A percentile compares a stretch with the other conserved stretches of the same genome.
Conservation (phyloP, 2,888 invertebrate genomes). For the Panopea generosa region DNA sequence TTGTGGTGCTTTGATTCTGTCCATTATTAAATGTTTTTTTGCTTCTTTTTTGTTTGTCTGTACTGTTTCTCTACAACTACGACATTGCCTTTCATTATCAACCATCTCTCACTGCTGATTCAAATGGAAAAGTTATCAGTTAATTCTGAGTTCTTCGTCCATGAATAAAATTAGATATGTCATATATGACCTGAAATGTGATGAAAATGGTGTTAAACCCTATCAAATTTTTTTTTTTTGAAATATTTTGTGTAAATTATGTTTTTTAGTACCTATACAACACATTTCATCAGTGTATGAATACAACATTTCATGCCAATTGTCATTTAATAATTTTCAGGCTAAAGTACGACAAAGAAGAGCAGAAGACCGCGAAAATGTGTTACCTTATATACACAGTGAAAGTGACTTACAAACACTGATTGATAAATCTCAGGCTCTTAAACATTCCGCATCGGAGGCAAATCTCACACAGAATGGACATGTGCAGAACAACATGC, state of each 20-base stretch:
- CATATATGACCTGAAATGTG: too few species aligned
- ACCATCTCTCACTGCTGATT: too few species aligned
- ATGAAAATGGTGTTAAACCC: too few species aligned
- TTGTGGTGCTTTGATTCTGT: too few species aligned
- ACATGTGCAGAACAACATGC: conserved; percentile 42
- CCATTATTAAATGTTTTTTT: too few species aligned
- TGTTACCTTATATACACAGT: conserved; percentile 87
- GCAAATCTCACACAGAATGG: conserved; percentile 58
- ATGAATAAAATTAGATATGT: too few species aligned
- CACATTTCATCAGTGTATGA: conserved; percentile 10
- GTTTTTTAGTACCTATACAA: not conserved
- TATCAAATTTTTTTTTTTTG: not conserved
- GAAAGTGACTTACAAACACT: conserved; percentile 55
- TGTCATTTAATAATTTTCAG: conserved; percentile 85
- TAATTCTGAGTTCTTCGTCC: not conserved
- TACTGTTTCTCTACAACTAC: too few species aligned
- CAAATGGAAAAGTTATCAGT: too few species aligned
- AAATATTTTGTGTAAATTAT: not conserved
- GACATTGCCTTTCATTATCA: too few species aligned
- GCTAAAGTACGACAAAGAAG: conserved; percentile 90
- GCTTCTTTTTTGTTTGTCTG: too few species aligned
- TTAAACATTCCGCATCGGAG: conserved; percentile 70
- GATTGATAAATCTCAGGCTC: conserved; percentile 28
- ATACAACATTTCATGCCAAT: too few species aligned
- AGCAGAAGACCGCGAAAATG: conserved; percentile 86